Base-by-base conservation (phyloP, 1,140 invertebrate species). In the Nixonia krombeini region DNA sequence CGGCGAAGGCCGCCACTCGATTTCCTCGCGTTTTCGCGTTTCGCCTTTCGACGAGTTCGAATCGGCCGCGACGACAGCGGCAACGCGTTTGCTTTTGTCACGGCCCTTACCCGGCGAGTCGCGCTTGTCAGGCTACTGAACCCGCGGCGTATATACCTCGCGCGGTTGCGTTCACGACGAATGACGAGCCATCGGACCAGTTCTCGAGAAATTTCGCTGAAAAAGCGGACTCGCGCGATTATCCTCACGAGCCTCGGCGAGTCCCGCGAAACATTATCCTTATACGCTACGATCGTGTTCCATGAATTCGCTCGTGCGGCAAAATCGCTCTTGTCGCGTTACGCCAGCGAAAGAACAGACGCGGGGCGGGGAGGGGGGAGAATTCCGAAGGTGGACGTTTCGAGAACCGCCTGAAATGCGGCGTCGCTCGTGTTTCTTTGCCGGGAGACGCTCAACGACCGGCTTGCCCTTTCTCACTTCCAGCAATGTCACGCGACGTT, bases 161-260 rank as follows among this genome's bases (percentile, higher is more conserved):
- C 52, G 17, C 40, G 40, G 41, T 57, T 40, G 25, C 31, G 50
- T 37, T 35, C 31, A 47, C 67, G 64, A 76, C 57, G 57, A 57
- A 33, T 69, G 70, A 79, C 62, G 65, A 52, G n/a, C 33, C n/a
- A 12, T 2, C 33, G 8, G 65, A 68, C 64, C 59, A 72, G 70
- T 79, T 74, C 58, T 62, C 26, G 33, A 69, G 69, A 69, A 72
- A 76, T 61, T 73, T 70, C 23, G 15, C 29, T 51, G 33, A 74
- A 77, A 77, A 76, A 71, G 52, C 49, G 31, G 45, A 57, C 21
- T 41, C 37, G 53, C 63, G 52, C 51, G 68, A 68, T 63, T 49
- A 55, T 75, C 65, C 59, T 58, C 51, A 59, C 65, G 62, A 58
- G 65, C 41, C 55, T 62, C 44, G 52, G 37, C 21, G 21, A 21